These are phyloP conservation scores for Ashinkailepas kermadecensis DNA, from an alignment of 2,888 invertebrate species.

Conservation along the genomic window DNA sequence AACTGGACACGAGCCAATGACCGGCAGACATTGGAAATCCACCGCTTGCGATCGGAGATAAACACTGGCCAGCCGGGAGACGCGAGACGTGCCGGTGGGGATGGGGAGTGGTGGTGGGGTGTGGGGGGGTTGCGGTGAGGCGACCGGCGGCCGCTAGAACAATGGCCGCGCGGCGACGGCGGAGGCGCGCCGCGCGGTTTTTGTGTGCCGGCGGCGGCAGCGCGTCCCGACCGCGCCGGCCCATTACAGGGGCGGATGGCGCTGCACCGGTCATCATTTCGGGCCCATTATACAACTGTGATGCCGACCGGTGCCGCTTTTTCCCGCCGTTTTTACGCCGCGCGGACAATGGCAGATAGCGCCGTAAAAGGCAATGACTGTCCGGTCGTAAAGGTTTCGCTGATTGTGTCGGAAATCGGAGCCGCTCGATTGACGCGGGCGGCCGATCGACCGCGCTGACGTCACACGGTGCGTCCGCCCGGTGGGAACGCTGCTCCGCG, in stretches of 20 bases:
- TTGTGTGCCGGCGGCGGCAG: background rate
- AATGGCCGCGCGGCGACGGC: constrained; percentile 1
- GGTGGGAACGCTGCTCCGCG: background rate
- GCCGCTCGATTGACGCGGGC: background rate
- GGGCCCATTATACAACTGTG: constrained; percentile 16
- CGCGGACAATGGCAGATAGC: constrained; percentile 16
- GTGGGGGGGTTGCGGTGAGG: too few relatives aligned
- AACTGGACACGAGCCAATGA: too few relatives aligned
- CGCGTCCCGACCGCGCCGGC: background rate
- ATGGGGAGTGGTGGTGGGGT: too few relatives aligned
- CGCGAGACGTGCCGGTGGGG: too few relatives aligned
- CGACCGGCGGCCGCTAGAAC: background rate
- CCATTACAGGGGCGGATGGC: constrained; percentile 7
- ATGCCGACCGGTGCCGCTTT: constrained; percentile 8
- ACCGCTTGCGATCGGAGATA: too few relatives aligned
- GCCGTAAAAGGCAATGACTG: constrained; percentile 18
- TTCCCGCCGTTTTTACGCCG: constrained; percentile 7
- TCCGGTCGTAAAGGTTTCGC: constrained; percentile 11
- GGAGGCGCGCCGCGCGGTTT: background rate
- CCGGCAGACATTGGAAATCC: too few relatives aligned
- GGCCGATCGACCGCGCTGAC: background rate
- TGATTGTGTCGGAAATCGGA: constrained; percentile 20
- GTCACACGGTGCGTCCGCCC: background rate
- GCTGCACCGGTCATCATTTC: constrained; percentile 17
- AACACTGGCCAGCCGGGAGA: too few relatives aligned